Percentiles rank a stretch among this genome's conserved stretches.
These are phyloP conservation scores for Oophaga pumilio DNA, from an alignment of 2,113 vertebrate species.

Conservation along the genomic window DNA sequence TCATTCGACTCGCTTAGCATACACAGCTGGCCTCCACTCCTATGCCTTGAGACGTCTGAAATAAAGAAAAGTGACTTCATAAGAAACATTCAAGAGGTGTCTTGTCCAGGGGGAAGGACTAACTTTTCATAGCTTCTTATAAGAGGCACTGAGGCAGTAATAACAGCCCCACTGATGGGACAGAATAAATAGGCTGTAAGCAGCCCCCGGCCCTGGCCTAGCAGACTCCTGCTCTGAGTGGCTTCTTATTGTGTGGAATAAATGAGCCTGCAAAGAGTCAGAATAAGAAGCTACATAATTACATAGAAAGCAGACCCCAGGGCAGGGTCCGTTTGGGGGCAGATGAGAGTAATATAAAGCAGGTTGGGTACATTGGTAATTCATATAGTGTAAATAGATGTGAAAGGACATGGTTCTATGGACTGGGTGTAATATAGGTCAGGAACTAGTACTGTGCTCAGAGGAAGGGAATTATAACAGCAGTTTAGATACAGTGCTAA, in stretches of 20 bases:
- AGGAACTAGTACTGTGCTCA: background rate
- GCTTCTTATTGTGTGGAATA: conserved; percentile 44
- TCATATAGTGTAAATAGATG: background rate
- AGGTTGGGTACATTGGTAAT: background rate
- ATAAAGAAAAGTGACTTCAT: conserved; percentile 7
- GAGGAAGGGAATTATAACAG: background rate
- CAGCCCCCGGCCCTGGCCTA: conserved; percentile 14
- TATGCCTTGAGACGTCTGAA: background rate
- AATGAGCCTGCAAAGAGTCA: conserved; percentile 56
- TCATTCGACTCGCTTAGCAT: background rate
- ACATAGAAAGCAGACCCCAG: conserved; percentile 28
- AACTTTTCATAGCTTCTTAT: conserved; percentile 7
- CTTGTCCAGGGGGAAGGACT: background rate
- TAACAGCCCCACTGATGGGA: conserved; percentile 25
- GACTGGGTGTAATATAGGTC: background rate
- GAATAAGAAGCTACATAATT: conserved; percentile 57
- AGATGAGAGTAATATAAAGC: background rate
- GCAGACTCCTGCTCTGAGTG: conserved; percentile 22
- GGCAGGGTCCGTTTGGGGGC: background rate
- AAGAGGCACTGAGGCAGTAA: conserved; percentile 46
- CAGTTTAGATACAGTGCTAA: background rate
- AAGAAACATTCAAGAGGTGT: conserved; percentile 34
- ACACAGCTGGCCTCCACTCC: background rate
- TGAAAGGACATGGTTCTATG: background rate
- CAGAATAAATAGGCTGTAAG: conserved; percentile 43